phyloP scores from a whole-genome alignment of 2,113 vertebrate species.

The Andinoacara biseriatus region DNA sequence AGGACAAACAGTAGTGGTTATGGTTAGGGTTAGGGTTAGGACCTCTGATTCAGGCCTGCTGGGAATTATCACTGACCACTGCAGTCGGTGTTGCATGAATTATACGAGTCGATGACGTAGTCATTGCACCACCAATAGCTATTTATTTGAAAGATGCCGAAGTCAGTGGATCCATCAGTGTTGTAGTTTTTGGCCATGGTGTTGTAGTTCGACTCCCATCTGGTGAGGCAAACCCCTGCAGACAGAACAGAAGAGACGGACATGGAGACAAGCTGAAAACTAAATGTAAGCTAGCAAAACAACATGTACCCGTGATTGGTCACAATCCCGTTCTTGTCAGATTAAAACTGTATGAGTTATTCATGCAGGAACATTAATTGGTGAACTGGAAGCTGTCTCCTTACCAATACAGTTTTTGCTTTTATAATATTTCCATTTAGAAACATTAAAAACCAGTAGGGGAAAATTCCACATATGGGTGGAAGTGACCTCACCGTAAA shows the following conservation, averaged over 20 bases:
- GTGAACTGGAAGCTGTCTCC: too few relatives aligned
- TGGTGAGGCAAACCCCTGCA: too few relatives aligned
- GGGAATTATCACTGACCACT: conserved; percentile 27
- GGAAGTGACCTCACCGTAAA: too few relatives aligned
- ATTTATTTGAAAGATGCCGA: conserved; percentile 71
- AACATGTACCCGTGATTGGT: neutral
- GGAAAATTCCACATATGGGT: too few relatives aligned
- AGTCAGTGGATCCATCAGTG: conserved; percentile 46
- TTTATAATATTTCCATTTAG: too few relatives aligned
- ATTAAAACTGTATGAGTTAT: neutral
- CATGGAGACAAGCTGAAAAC: neutral
- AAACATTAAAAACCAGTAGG: too few relatives aligned
- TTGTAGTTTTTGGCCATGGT: conserved; percentile 28
- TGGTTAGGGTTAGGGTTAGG: too few relatives aligned
- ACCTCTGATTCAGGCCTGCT: neutral
- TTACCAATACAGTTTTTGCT: too few relatives aligned
- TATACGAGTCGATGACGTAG: fast-evolving
- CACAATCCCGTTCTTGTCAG: neutral
- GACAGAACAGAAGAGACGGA: too few relatives aligned
- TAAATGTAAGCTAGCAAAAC: neutral
- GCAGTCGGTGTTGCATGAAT: conserved; percentile 27
- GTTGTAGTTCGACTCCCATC: conserved; percentile 14
- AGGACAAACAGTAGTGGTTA: too few relatives aligned
- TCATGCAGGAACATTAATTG: too few relatives aligned
- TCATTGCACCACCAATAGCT: conserved; percentile 54